Percentiles rank a stretch among this genome's conserved stretches.
Conservation (phyloP, 30 jellyfish, hydroid and myxozoan species). For the Rhopilema esculentum region DNA sequence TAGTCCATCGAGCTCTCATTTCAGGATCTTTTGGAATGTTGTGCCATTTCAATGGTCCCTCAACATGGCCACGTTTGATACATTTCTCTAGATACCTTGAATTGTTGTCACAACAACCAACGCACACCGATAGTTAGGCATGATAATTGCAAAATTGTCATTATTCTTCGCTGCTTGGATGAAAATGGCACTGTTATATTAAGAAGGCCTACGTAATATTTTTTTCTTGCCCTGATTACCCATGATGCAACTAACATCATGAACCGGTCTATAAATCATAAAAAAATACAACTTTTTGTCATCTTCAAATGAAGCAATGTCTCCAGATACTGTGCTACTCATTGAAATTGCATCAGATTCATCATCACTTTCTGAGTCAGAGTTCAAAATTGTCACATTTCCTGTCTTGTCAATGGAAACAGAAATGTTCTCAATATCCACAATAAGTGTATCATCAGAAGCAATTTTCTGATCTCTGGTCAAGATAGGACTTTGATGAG, state of each 20-base stretch:
- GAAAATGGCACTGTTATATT: not conserved
- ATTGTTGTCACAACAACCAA: not conserved
- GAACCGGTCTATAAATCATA: not conserved
- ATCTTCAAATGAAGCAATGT: not conserved
- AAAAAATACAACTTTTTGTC: not conserved
- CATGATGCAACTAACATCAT: not conserved
- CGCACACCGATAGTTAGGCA: not conserved
- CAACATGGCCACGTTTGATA: not conserved
- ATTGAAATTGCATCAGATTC: not conserved
- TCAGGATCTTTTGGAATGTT: not conserved
- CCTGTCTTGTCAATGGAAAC: conserved; percentile 17
- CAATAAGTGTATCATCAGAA: conserved; percentile 16
- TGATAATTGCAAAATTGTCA: too few species aligned
- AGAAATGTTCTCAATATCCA: conserved; percentile 29
- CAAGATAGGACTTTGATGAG: conserved; percentile 16
- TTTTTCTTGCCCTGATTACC: not conserved
- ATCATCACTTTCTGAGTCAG: not conserved
- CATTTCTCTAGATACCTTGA: not conserved
- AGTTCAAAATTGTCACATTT: conserved; percentile 10
- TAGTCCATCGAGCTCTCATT: not conserved
- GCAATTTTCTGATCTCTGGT: conserved; percentile 3
- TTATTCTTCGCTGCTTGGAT: not conserved
- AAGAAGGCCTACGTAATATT: not conserved
- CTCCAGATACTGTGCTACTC: not conserved
- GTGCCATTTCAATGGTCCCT: not conserved